phyloP scores from a whole-genome alignment of 2,888 invertebrate species.

The Diaphora mendica region DNA sequence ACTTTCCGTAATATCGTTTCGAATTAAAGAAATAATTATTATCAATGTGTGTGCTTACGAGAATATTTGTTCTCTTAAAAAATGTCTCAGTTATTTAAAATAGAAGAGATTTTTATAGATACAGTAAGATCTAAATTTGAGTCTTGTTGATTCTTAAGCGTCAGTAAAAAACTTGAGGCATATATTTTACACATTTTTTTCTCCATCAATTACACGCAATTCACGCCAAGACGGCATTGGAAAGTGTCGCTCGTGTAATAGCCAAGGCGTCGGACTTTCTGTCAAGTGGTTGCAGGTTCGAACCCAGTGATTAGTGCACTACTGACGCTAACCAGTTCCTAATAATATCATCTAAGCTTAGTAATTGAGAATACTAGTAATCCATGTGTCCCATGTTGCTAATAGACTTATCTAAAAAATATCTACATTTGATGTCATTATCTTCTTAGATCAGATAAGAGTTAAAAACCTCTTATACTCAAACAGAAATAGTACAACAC shows the following conservation, averaged over 20 bases:
- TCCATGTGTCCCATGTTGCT: background rate
- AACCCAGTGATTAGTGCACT: background rate
- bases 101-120: background rate
- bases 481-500: slow-evolving; percentile 4
- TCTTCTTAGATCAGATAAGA: background rate
- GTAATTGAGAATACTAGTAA: background rate
- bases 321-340: no score
- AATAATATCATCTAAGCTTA: no score
- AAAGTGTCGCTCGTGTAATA: no score
- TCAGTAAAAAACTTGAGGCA: background rate
- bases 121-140: no score
- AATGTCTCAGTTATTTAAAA: background rate
- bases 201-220: no score
- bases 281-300: no score
- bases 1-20: background rate
- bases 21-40: background rate
- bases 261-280: no score
- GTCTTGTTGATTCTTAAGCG: background rate
- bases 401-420: background rate
- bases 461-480: background rate
- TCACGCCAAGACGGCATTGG: no score
- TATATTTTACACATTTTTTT: no score
- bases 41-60: background rate
- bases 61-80: background rate
- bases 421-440: no score